These are phyloP conservation scores for Gymnodraco acuticeps DNA, from an alignment of 2,797 vertebrate genomes.

Conservation along the genomic window DNA sequence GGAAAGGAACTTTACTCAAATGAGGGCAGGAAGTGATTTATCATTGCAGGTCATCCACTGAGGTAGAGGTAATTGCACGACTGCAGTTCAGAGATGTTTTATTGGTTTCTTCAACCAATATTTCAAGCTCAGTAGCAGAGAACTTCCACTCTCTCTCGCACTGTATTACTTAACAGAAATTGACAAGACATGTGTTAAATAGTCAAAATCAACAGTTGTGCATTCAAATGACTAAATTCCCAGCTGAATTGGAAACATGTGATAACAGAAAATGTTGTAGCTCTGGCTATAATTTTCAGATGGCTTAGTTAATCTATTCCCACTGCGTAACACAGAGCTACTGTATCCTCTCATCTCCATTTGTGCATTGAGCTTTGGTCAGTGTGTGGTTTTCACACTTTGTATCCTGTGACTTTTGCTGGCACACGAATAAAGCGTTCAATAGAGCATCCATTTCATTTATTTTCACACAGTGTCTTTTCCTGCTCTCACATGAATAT, in stretches of 20 bases:
- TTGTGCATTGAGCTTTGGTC: slow-evolving; percentile 31
- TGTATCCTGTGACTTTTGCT: slow-evolving; percentile 25
- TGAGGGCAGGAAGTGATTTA: slow-evolving; percentile 33
- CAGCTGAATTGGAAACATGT: slow-evolving; percentile 31
- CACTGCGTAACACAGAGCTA: slow-evolving; percentile 20
- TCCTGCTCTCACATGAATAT: slow-evolving; percentile 6
- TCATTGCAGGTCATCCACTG: slow-evolving; percentile 15
- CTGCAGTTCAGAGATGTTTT: slow-evolving; percentile 31
- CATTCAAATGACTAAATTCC: slow-evolving; percentile 32
- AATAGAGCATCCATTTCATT: slow-evolving; percentile 43
- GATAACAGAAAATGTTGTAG: not conserved
- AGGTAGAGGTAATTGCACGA: slow-evolving; percentile 4
- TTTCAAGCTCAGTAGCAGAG: slow-evolving; percentile 22
- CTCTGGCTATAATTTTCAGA: slow-evolving; percentile 30
- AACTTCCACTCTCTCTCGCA: slow-evolving; percentile 8
- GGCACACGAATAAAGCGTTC: slow-evolving; percentile 41
- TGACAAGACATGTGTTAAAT: slow-evolving; percentile 13
- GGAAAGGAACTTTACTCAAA: slow-evolving; percentile 12
- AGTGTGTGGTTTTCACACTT: slow-evolving; percentile 23
- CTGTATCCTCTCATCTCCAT: slow-evolving; percentile 45
- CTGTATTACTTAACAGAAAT: slow-evolving; percentile 30
- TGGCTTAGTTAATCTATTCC: slow-evolving; percentile 27
- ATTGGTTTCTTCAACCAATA: slow-evolving; percentile 29
- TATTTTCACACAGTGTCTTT: slow-evolving; percentile 35
- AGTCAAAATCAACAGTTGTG: slow-evolving; percentile 25